A percentile compares a stretch with the other conserved stretches of the same genome.
Evolutionary conservation across 2,797 vertebrate species (phyloP).

Genomic region (Coccyzus lansbergi): DNA sequence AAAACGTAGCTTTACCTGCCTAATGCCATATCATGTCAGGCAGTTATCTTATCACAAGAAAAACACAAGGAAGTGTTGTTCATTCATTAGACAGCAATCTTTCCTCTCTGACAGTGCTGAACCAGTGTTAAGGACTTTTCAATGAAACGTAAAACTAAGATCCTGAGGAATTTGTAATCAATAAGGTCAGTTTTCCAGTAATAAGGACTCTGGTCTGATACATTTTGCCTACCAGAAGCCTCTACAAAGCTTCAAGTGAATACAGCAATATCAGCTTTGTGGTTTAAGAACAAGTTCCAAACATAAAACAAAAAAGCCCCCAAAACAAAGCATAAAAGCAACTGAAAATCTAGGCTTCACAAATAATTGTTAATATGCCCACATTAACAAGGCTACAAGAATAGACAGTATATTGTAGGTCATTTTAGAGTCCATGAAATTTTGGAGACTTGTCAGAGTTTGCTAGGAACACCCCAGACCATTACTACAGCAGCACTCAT

Average conservation of each 20-base stretch:
- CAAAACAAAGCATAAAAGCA: background rate
- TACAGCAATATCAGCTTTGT: background rate
- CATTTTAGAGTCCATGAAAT: background rate
- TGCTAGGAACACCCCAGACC: background rate
- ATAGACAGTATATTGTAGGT: background rate
- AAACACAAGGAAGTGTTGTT: slow-evolving; percentile 10
- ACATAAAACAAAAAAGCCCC: background rate
- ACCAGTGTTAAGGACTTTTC: background rate
- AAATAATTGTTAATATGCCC: background rate
- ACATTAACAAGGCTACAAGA: background rate
- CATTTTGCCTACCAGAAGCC: background rate
- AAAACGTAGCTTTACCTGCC: slow-evolving; percentile 30
- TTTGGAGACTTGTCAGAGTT: background rate
- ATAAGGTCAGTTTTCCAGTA: background rate
- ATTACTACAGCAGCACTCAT: background rate
- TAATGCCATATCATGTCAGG: background rate
- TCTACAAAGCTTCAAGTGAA: background rate
- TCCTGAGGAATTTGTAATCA: background rate
- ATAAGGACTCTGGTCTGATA: background rate
- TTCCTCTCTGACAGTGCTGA: slow-evolving; percentile 19
- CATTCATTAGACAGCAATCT: background rate
- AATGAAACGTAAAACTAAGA: background rate
- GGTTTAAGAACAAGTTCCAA: background rate
- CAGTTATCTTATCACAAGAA: slow-evolving; percentile 10
- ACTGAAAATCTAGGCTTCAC: background rate